Percentiles rank a stretch among this genome's conserved stretches.
Conservation (phyloP, 2,888 invertebrate species). For the Rotaria magnacalcarata region DNA sequence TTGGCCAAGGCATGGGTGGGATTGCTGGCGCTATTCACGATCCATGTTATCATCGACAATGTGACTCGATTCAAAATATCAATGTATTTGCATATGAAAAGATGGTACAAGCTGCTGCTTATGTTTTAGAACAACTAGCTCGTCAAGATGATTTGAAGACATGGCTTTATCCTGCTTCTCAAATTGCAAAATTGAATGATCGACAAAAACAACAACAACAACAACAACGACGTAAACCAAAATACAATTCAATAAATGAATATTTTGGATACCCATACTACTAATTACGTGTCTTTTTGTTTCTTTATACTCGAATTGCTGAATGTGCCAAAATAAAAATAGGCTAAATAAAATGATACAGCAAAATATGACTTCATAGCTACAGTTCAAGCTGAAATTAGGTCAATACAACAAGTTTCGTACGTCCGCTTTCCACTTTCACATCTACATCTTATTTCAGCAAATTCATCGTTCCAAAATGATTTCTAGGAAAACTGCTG, state of each 20-base stretch:
- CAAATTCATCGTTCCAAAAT: too few species aligned
- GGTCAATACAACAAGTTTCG: too few species aligned
- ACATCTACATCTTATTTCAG: too few species aligned
- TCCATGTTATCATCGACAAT: neutral
- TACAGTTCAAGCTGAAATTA: too few species aligned
- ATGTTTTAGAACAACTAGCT: neutral
- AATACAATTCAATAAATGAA: neutral
- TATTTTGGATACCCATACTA: neutral
- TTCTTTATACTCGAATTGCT: neutral
- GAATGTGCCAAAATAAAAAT: too few species aligned
- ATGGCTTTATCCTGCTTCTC: neutral
- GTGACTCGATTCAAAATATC: neutral
- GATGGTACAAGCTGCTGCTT: slow-evolving; percentile 15
- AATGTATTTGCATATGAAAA: slow-evolving; percentile 10
- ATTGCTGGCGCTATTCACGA: neutral
- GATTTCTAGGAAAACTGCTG: too few species aligned
- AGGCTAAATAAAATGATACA: too few species aligned
- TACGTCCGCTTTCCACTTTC: too few species aligned
- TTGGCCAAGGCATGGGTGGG: neutral
- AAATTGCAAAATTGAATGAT: neutral
- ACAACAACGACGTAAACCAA: neutral
- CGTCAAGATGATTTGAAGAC: neutral
- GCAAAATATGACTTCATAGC: too few species aligned
- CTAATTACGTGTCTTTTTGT: neutral
- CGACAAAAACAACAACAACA: neutral